Evolutionary conservation across 2,888 invertebrate genomes (phyloP).

Genomic region (Erynnis tages): DNA sequence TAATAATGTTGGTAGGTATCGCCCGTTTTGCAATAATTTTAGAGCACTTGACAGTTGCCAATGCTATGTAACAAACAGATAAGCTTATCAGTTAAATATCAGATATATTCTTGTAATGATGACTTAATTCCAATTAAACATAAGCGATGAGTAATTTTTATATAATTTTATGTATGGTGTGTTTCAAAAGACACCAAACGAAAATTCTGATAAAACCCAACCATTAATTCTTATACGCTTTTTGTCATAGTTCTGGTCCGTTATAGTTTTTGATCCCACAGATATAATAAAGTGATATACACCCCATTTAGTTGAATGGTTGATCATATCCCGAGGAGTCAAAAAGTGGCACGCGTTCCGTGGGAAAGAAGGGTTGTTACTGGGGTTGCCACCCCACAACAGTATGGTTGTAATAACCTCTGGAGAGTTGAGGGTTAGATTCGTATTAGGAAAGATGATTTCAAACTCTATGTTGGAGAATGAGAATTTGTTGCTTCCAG

Average conservation of each 20-base stretch:
- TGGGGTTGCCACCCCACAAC: slow-evolving; percentile 29
- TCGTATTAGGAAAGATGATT: not conserved
- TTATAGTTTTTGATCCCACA: not conserved
- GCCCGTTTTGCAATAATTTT: slow-evolving; percentile 23
- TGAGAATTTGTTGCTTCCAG: too few relatives aligned
- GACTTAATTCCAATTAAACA: slow-evolving; percentile 5
- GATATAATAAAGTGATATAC: slow-evolving; percentile 17
- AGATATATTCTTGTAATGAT: slow-evolving; percentile 13
- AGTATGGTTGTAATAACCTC: slow-evolving; percentile 31
- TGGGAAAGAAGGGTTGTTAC: slow-evolving; percentile 45
- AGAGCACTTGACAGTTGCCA: slow-evolving; percentile 15
- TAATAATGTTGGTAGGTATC: not conserved
- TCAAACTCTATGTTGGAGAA: too few relatives aligned
- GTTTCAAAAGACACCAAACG: too few relatives aligned
- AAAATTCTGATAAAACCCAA: too few relatives aligned
- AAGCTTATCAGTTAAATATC: slow-evolving; percentile 19
- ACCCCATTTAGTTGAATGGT: slow-evolving; percentile 11
- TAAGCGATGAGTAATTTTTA: not conserved
- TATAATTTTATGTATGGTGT: too few relatives aligned
- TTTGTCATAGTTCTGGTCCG: too few relatives aligned
- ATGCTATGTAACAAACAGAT: slow-evolving; percentile 11
- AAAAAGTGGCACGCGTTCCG: slow-evolving; percentile 41
- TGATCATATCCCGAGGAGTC: slow-evolving; percentile 26
- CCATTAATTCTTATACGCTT: too few relatives aligned
- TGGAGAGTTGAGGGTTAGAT: slow-evolving; percentile 14